Evolutionary conservation across 2,797 vertebrate species (phyloP).

Genomic region (Sebastes matsubarae): DNA sequence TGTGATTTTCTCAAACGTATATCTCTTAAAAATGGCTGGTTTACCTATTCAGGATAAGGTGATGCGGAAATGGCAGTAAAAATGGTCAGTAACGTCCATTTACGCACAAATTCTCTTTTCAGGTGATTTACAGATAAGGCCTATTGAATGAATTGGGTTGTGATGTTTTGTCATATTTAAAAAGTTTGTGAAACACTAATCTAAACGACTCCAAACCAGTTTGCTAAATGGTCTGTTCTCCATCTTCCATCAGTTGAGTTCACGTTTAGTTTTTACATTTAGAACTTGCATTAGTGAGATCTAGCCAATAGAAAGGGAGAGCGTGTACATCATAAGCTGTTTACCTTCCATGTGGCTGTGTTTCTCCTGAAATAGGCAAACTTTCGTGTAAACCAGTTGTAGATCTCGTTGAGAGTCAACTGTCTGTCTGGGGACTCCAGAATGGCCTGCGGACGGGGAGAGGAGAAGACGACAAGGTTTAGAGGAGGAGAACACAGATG

Average conservation of each 20-base stretch:
- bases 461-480: conserved; percentile 5
- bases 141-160: too few relatives aligned
- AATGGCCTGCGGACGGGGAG: conserved; percentile 86
- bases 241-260: background rate
- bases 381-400: conserved; percentile 99
- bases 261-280: background rate
- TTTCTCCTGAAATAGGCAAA: conserved; percentile 99
- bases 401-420: conserved; percentile 98
- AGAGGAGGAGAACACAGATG: conserved; percentile 19
- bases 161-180: too few relatives aligned
- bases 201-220: background rate
- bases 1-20: too few relatives aligned
- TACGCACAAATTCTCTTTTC: too few relatives aligned
- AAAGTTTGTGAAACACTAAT: background rate
- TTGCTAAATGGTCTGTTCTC: background rate
- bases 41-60: too few relatives aligned
- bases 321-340: background rate
- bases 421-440: conserved; percentile 98
- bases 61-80: too few relatives aligned
- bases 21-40: too few relatives aligned
- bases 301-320: background rate
- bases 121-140: too few relatives aligned
- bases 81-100: too few relatives aligned
- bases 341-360: conserved; percentile 99
- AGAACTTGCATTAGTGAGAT: background rate